Evolutionary conservation across 2,888 invertebrate species (phyloP).

Genomic region (Cloeon dipterum): DNA sequence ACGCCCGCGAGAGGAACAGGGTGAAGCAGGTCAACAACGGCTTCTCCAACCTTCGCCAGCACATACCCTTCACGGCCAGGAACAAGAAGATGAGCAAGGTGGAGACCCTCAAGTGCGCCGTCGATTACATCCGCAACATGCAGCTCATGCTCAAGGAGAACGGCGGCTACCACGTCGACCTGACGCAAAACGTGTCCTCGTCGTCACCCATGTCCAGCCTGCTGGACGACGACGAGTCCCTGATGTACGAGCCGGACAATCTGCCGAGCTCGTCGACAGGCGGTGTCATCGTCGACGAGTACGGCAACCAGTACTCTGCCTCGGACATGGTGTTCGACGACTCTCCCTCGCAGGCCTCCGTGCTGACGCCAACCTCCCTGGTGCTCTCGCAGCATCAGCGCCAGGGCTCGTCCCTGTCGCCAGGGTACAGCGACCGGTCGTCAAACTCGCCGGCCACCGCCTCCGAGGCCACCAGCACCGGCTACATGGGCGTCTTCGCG

Average conservation of each 20-base stretch:
- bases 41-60: slow-evolving; percentile 71
- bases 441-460: slow-evolving; percentile 38
- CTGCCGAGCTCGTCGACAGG: neutral
- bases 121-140: slow-evolving; percentile 71
- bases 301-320: too few species aligned
- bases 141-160: slow-evolving; percentile 42
- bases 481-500: slow-evolving; percentile 2
- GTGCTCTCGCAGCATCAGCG: too few species aligned
- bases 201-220: neutral
- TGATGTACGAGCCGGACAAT: neutral
- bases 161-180: neutral
- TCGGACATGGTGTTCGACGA: too few species aligned
- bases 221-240: neutral
- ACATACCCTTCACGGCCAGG: slow-evolving; percentile 40
- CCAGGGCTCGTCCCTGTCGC: neutral
- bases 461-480: slow-evolving; percentile 19
- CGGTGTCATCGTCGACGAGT: neutral
- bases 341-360: too few species aligned
- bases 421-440: neutral
- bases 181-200: neutral
- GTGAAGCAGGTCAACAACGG: slow-evolving; percentile 91
- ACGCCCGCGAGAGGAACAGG: slow-evolving; percentile 81
- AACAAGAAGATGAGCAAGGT: slow-evolving; percentile 64
- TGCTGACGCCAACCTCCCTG: too few species aligned
- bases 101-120: slow-evolving; percentile 68